Evolutionary conservation across 1,140 invertebrate genomes (phyloP).

Genomic region (Leptinotarsa defecta): DNA sequence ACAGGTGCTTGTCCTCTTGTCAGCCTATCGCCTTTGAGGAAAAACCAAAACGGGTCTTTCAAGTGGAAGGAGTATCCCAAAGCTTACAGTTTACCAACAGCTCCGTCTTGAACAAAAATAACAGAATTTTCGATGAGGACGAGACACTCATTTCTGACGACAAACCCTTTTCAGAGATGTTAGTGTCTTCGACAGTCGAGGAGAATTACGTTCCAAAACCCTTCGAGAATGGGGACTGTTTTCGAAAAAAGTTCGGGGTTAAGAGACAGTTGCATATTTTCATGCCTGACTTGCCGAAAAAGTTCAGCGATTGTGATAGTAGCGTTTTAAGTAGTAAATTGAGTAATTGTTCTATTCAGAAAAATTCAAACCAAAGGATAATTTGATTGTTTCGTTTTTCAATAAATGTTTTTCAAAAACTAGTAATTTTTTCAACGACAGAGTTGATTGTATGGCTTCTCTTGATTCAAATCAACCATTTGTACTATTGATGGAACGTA

Average conservation of each 20-base stretch:
- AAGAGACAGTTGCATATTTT: slow-evolving; percentile 70
- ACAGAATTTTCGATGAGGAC: neutral
- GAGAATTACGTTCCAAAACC: slow-evolving; percentile 21
- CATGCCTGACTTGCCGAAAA: slow-evolving; percentile 65
- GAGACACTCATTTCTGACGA: neutral
- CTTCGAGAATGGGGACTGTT: slow-evolving; percentile 9
- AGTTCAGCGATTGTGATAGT: slow-evolving; percentile 43
- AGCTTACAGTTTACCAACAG: neutral
- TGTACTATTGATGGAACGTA: no score
- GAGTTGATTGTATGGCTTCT: no score
- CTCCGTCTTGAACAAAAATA: neutral
- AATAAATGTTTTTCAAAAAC: no score
- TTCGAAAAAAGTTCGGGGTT: slow-evolving; percentile 11
- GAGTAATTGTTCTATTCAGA: slow-evolving; percentile 5
- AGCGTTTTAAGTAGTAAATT: slow-evolving; percentile 42
- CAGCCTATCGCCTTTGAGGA: neutral
- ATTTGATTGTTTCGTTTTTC: no score
- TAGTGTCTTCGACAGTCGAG: slow-evolving; percentile 4
- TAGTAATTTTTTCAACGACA: no score
- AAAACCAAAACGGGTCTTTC: neutral
- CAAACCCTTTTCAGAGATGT: neutral
- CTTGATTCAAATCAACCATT: no score
- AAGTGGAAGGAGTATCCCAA: slow-evolving; percentile 13
- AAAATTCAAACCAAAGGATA: neutral
- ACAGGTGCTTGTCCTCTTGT: neutral